A percentile compares a stretch with the other conserved stretches of the same genome.
Conservation (phyloP, 2,888 invertebrate species). For the Noctua janthina region DNA sequence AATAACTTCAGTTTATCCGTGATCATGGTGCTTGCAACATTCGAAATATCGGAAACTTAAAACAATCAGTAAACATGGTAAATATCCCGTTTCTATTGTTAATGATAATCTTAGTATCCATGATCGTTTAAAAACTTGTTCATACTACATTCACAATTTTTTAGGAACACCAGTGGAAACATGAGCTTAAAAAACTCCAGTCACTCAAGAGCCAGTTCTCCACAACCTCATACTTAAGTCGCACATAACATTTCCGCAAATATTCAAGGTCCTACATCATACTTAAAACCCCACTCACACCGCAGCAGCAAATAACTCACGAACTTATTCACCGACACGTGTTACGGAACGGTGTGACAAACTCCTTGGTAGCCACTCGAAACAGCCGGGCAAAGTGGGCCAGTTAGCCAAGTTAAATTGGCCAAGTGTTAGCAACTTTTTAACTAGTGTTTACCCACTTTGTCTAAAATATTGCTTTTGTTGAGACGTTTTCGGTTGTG, state of each 20-base stretch:
- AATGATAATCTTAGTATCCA: too few species aligned
- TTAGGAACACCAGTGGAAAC: too few species aligned
- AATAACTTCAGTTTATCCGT: too few species aligned
- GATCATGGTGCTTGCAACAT: too few species aligned
- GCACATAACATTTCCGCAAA: neutral
- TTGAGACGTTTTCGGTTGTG: slow-evolving; percentile 36
- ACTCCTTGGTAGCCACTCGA: slow-evolving; percentile 48
- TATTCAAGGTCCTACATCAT: neutral
- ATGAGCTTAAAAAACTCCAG: neutral
- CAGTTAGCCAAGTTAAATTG: slow-evolving; percentile 73
- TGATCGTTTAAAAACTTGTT: too few species aligned
- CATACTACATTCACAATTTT: too few species aligned
- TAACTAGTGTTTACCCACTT: slow-evolving; percentile 61
- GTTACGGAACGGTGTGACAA: slow-evolving; percentile 56
- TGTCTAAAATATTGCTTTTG: slow-evolving; percentile 61
- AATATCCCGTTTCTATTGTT: too few species aligned
- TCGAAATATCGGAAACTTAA: too few species aligned
- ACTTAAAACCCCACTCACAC: slow-evolving; percentile 31
- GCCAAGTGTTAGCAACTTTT: slow-evolving; percentile 62
- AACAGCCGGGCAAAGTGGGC: slow-evolving; percentile 61
- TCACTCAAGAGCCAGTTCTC: too few species aligned
- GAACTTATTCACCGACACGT: slow-evolving; percentile 49
- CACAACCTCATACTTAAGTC: neutral
- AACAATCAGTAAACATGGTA: too few species aligned
- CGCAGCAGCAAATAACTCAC: slow-evolving; percentile 31